phyloP scores from a whole-genome alignment of 2,113 vertebrate genomes.

The Nothobranchius kuhntae region DNA sequence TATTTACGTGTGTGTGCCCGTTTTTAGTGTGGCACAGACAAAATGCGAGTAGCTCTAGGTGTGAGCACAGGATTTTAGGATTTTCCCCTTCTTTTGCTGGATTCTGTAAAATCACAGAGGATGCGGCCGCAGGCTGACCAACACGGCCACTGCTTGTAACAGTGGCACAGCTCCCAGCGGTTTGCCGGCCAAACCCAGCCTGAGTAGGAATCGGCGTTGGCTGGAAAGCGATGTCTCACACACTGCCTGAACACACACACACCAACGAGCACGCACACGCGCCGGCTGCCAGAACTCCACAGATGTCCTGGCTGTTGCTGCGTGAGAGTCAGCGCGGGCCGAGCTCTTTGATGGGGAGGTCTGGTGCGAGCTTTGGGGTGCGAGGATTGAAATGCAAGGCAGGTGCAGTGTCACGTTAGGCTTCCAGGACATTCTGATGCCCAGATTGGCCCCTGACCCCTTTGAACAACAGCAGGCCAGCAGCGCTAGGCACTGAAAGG shows the following conservation, averaged over 20 bases:
- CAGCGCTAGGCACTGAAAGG: neutral
- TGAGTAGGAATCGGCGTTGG: slow-evolving; percentile 50
- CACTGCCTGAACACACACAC: slow-evolving; percentile 28
- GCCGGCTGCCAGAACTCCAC: slow-evolving; percentile 65
- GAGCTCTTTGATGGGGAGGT: slow-evolving; percentile 63
- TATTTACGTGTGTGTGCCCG: slow-evolving; percentile 53
- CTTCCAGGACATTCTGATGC: slow-evolving; percentile 50
- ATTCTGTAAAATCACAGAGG: slow-evolving; percentile 39
- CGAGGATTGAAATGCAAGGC: slow-evolving; percentile 57
- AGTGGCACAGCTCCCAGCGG: slow-evolving; percentile 46
- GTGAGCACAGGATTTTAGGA: slow-evolving; percentile 17
- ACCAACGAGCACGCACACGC: slow-evolving; percentile 7
- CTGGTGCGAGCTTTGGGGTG: slow-evolving; percentile 58
- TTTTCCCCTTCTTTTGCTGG: slow-evolving; percentile 26
- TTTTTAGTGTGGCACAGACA: slow-evolving; percentile 23
- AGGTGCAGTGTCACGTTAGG: slow-evolving; percentile 55
- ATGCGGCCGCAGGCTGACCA: slow-evolving; percentile 37
- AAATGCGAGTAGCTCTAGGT: neutral
- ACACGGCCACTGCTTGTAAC: slow-evolving; percentile 52
- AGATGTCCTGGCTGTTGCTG: slow-evolving; percentile 75
- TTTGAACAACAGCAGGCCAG: slow-evolving; percentile 40
- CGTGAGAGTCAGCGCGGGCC: slow-evolving; percentile 59
- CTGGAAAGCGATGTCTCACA: slow-evolving; percentile 45
- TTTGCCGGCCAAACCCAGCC: slow-evolving; percentile 57
- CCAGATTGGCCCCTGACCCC: slow-evolving; percentile 52